These are phyloP conservation scores for Gisinianus flammeolus DNA, from an alignment of 2,888 invertebrate species.

Conservation along the genomic window DNA sequence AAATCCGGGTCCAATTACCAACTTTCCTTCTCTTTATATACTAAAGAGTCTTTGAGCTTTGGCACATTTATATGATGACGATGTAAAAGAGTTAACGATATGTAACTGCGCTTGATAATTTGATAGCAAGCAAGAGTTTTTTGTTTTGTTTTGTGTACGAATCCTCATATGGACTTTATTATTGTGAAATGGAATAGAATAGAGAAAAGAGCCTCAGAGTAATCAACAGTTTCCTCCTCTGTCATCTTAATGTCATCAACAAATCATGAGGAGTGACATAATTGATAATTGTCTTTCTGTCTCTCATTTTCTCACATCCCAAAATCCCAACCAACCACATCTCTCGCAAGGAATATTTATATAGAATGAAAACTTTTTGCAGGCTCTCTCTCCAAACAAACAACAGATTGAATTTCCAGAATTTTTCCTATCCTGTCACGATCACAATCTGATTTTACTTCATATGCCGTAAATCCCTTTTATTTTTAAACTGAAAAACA, in stretches of 20 bases:
- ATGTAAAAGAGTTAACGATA: background rate
- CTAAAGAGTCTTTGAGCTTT: no score
- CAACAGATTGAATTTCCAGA: no score
- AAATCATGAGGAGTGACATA: background rate
- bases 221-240: background rate
- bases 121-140: background rate
- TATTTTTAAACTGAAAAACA: no score
- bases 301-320: no score
- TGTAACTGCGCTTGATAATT: background rate
- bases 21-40: background rate
- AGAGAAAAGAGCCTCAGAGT: no score
- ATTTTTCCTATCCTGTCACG: no score
- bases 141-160: background rate
- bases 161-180: background rate
- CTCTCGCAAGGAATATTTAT: no score
- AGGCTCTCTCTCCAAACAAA: no score
- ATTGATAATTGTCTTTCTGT: background rate
- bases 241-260: background rate
- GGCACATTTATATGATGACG: background rate
- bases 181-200: background rate
- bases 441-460: no score
- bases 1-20: background rate
- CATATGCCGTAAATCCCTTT: no score
- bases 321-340: no score
- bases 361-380: no score